These are phyloP conservation scores for Pelodiscus sinensis DNA, from an alignment of 2,113 vertebrate species.

Conservation along the genomic window DNA sequence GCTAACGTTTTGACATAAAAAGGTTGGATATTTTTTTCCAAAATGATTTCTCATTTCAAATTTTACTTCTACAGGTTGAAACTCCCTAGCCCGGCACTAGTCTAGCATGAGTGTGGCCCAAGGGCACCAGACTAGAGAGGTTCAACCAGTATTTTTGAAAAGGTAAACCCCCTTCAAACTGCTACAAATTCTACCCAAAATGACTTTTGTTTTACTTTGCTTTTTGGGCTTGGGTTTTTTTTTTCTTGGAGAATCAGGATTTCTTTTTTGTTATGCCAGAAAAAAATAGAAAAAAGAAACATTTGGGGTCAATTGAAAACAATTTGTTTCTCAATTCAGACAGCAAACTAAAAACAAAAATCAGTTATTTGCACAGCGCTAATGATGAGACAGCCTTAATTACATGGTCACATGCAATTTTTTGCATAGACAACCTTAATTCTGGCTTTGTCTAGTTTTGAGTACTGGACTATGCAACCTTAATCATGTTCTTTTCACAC, in stretches of 20 bases:
- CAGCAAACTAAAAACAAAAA: neutral
- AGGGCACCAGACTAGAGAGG: too few relatives aligned
- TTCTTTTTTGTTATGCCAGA: neutral
- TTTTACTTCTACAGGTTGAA: neutral
- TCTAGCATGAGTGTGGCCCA: too few relatives aligned
- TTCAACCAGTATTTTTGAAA: neutral
- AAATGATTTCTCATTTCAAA: neutral
- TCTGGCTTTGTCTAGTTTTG: neutral
- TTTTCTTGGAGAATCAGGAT: neutral
- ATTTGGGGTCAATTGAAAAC: neutral
- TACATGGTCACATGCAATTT: neutral
- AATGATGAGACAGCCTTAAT: neutral
- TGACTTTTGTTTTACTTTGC: neutral
- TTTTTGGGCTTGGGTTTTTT: neutral
- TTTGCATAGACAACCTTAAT: neutral
- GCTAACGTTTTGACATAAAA: neutral
- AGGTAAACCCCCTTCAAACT: neutral
- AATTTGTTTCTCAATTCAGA: neutral
- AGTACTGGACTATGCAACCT: neutral
- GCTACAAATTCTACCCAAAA: neutral
- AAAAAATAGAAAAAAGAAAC: neutral
- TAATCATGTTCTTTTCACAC: neutral
- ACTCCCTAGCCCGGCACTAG: too few relatives aligned
- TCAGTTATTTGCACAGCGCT: neutral
- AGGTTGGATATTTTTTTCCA: neutral